Evolutionary conservation across 1,140 invertebrate species (phyloP).

Genomic region (Ceratina japonica): DNA sequence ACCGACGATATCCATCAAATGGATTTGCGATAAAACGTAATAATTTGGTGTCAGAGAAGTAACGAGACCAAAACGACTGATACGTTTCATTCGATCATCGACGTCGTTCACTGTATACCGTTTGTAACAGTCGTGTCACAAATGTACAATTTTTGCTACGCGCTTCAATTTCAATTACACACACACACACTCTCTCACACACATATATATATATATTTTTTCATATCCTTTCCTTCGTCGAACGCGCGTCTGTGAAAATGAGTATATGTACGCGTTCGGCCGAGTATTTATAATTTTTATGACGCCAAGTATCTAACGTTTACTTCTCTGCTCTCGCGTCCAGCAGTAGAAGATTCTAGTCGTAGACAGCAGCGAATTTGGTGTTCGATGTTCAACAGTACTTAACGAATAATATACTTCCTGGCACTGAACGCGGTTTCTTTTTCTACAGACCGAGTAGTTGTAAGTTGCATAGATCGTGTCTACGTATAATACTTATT

Average conservation of each 20-base stretch:
- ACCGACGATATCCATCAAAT: conserved; percentile 13
- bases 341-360: neutral
- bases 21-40: conserved; percentile 1
- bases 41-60: conserved; percentile 6
- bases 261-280: neutral
- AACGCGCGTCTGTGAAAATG: neutral
- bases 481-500: no score
- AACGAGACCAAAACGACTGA: conserved; percentile 18
- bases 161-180: conserved; percentile 7
- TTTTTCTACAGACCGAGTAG: no score
- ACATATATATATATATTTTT: no score
- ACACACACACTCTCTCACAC: no score
- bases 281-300: neutral
- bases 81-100: conserved; percentile 17
- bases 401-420: no score
- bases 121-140: conserved; percentile 27
- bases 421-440: no score
- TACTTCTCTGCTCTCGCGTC: neutral
- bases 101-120: conserved; percentile 10
- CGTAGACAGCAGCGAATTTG: neutral
- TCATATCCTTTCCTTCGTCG: conserved; percentile 26
- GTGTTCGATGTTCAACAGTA: neutral
- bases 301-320: neutral
- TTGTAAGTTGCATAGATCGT: no score
- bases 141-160: conserved; percentile 22